phyloP scores from a whole-genome alignment of 2,113 vertebrate genomes.

The Leuciscus idus region DNA sequence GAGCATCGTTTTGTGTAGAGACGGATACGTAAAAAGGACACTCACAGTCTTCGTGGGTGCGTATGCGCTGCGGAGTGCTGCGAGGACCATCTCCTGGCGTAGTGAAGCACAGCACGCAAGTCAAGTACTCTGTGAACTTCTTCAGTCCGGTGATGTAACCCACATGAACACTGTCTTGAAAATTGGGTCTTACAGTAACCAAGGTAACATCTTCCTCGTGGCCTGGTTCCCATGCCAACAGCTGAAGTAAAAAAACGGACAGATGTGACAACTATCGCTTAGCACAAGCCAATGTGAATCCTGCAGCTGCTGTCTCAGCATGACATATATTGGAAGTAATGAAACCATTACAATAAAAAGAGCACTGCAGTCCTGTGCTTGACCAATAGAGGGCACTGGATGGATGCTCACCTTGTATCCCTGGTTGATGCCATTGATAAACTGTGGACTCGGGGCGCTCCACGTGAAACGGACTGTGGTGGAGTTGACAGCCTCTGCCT shows the following conservation, averaged over 20 bases:
- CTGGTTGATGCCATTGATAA: conserved; percentile 98
- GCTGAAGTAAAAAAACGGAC: conserved; percentile 69
- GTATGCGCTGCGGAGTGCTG: conserved; percentile 85
- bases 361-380: conserved; percentile 42
- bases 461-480: conserved; percentile 92
- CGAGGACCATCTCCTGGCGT: conserved; percentile 95
- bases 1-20: not conserved
- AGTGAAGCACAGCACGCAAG: conserved; percentile 93
- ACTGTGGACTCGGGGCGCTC: conserved; percentile 96
- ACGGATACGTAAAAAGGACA: conserved; percentile 36
- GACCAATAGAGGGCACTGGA: conserved; percentile 60
- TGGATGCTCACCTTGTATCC: conserved; percentile 90
- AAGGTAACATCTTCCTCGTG: conserved; percentile 84
- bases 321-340: conserved; percentile 48
- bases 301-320: conserved; percentile 52
- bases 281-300: conserved; percentile 48
- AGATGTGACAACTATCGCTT: conserved; percentile 35
- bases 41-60: conserved; percentile 97
- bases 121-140: conserved; percentile 90
- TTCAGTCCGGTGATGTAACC: conserved; percentile 88
- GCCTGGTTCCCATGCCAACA: conserved; percentile 90
- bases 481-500: conserved; percentile 92
- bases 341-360: conserved; percentile 32
- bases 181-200: conserved; percentile 91
- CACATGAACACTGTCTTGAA: conserved; percentile 92